Percentiles rank a stretch among this genome's conserved stretches.
phyloP scores from a whole-genome alignment of 2,113 vertebrate species.

The Chlamydotis undulata region DNA sequence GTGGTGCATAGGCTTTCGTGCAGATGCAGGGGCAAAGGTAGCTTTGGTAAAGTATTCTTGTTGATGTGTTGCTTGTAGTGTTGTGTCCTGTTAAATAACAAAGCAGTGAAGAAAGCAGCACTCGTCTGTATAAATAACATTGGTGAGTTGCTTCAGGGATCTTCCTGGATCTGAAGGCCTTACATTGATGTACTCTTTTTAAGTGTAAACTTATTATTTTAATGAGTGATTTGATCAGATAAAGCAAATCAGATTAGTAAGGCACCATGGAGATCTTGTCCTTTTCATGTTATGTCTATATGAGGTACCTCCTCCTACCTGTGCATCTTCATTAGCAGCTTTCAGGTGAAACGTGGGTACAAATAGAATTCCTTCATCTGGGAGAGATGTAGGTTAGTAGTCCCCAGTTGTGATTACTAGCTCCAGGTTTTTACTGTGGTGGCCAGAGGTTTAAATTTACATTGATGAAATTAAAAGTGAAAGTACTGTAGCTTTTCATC shows the following conservation, averaged over 20 bases:
- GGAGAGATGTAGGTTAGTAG: slow-evolving; percentile 31
- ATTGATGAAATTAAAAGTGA: slow-evolving; percentile 50
- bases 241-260: background rate
- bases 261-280: background rate
- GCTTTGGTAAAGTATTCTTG: background rate
- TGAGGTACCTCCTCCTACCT: background rate
- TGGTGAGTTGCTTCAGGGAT: background rate
- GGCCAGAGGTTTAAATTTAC: background rate
- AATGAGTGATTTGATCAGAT: slow-evolving; percentile 4
- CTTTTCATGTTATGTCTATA: background rate
- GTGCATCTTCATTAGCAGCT: background rate
- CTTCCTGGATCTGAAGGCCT: background rate
- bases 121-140: background rate
- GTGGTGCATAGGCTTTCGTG: background rate
- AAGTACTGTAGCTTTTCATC: slow-evolving; percentile 27
- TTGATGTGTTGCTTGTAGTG: background rate
- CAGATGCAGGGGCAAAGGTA: background rate
- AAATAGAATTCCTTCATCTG: background rate
- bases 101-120: background rate
- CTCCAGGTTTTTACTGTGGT: background rate
- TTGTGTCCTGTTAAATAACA: background rate
- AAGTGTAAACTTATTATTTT: background rate
- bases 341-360: background rate
- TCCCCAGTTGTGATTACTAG: slow-evolving; percentile 4
- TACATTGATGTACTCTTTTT: accelerated